Base-by-base conservation (phyloP, 2,888 invertebrate genomes). In the Gastrophysa polygoni region DNA sequence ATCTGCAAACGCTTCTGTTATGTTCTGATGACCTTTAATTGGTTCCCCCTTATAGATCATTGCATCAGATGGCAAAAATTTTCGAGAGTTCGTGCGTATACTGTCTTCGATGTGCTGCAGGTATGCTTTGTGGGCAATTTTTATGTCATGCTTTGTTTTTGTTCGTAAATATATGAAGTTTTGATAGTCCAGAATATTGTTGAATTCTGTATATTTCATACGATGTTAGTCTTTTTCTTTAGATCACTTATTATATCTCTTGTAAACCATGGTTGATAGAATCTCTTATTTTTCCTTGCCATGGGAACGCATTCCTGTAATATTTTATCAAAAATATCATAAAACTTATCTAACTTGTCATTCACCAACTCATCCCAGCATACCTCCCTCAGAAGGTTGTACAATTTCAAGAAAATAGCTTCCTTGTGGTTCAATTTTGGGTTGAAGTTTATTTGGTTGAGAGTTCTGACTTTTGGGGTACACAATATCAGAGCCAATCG, bases 361-460 rank as follows among this genome's bases (percentile, higher is more conserved):
- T n/a, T 16, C 18, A 18, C 18, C 21, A 46, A 14, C 46, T 18
- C 46, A 46, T 38, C 38, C 14, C 38, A 38, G 10, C 32, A 32
- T 32, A 32, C 10, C 10, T 32, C 32, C 11, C 11, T 32, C 32
- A 14, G 7, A 3, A 48, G 24, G n/a, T 24, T 20, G 24, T 48
- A 50, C 50, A 50, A 29, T 50, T 50, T 29, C 32, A 32, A 32
- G 14, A 50, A 50, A 48, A 24, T 24, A 24, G 48, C 48, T 24
- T 48, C 24, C 24, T 48, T 48, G 5, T 24, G 24, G 24, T 48
- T 48, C n/a, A 47, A 14, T 47, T 47, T 18, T 18, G 47, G 47
- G 16, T 47, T 18, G 47, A 47, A 47, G 18, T 48, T 21, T n/a
- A n/a, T n/a, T n/a, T n/a, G n/a, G n/a, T n/a, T n/a, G n/a, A n/a